Base-by-base conservation (phyloP, 2,888 invertebrate genomes). In the Latrodectus hesperus region DNA sequence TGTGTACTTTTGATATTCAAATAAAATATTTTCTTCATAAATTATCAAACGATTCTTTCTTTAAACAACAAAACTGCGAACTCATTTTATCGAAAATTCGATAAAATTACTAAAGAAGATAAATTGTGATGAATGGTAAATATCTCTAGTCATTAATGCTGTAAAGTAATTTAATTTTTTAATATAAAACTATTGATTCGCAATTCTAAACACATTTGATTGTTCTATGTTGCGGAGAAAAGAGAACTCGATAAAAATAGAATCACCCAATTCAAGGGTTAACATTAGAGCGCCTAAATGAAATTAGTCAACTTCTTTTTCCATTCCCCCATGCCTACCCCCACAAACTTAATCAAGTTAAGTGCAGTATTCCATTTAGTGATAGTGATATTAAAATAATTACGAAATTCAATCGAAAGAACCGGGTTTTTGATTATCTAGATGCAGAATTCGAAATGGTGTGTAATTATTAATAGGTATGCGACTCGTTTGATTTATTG, bases 321-420 rank as follows among this genome's bases (percentile, higher is more conserved):
- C 22, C 26, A 67, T 38, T 53, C 53, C 22, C 52, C 17, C 52
- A 65, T 52, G 17, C 53, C 26, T n/a, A 71, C 60, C 71, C 22
- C 51, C 14, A 38, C 71, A 38, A 81, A 81, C 72, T 74, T 81
- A 72, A 81, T 81, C 73, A 65, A 67, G 65, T 74, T 81, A 81
- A 81, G 81, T 81, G 81, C 81, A 67, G 73, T 51, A 38, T 81
- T 81, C 81, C 73, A 81, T 81, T 81, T 81, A 67, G 67, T 81
- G 81, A 81, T 81, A 73, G 65, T 65, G 74, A 74, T 73, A 81
- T 81, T 81, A 81, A 81, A 81, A 81, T 81, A 81, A 81, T 81
- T 81, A 81, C 73, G 73, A 81, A 81, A 73, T 81, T 81, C 81
- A 81, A 81, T 81, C 81, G 81, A 73, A 65, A 65, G 73, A 74